Percentiles rank a stretch among this genome's conserved stretches.
phyloP scores from a whole-genome alignment of 2,113 vertebrate species.

The Loxodonta africana region DNA sequence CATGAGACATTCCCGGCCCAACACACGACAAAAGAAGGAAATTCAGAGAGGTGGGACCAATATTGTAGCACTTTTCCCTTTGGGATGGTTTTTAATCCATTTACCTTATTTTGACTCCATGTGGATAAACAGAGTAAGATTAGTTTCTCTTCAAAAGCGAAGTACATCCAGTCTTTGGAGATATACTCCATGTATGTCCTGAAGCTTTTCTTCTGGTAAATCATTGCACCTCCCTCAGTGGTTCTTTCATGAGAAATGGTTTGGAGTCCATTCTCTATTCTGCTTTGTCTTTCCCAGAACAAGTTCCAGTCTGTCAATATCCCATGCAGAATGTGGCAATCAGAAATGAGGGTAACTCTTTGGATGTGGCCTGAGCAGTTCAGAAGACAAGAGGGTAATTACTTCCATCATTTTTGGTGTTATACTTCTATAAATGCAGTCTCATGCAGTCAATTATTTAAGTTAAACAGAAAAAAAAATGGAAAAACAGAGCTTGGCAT shows the following conservation, averaged over 20 bases:
- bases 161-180: constrained; percentile 10
- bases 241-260: not conserved
- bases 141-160: not conserved
- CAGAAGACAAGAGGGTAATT: not conserved
- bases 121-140: not conserved
- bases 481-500: not conserved
- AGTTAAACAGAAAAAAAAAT: too few species aligned
- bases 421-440: not conserved
- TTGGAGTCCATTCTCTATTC: not conserved
- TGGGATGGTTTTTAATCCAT: not conserved
- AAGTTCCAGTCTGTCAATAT: not conserved
- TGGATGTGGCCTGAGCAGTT: not conserved
- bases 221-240: not conserved
- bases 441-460: too few species aligned
- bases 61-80: not conserved
- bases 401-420: not conserved
- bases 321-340: not conserved
- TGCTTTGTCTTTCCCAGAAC: not conserved
- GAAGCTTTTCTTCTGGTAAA: not conserved
- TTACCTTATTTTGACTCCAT: not conserved
- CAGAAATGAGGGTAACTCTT: not conserved
- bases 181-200: not conserved
- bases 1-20: not conserved
- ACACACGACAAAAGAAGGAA: not conserved
- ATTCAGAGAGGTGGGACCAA: not conserved